These are phyloP conservation scores for Crypturellus tataupa DNA, from an alignment of 2,797 vertebrate genomes.

Conservation along the genomic window DNA sequence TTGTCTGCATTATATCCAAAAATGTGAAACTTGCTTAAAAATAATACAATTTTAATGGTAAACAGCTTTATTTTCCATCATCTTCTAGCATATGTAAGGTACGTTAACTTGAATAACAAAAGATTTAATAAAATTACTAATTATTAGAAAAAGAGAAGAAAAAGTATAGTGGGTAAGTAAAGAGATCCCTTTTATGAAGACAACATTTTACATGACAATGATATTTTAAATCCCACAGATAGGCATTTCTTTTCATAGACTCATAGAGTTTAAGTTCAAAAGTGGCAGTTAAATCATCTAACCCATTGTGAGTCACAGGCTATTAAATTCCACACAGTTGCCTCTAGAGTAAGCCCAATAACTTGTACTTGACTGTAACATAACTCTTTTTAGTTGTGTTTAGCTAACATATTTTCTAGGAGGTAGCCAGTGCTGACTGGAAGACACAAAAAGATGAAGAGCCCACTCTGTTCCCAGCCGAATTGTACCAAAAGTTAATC, in stretches of 20 bases:
- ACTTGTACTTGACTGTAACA: neutral
- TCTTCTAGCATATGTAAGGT: neutral
- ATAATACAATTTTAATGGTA: neutral
- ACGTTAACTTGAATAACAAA: neutral
- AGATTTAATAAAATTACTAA: neutral
- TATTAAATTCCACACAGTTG: neutral
- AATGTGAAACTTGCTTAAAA: neutral
- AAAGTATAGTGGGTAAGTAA: neutral
- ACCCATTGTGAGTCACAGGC: neutral
- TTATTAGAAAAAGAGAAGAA: neutral
- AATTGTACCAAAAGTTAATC: neutral
- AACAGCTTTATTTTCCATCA: neutral
- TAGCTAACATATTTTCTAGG: neutral
- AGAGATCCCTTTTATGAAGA: neutral
- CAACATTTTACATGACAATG: neutral
- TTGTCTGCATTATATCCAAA: neutral
- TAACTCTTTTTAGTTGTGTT: neutral
- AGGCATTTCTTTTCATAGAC: neutral
- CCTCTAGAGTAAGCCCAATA: neutral
- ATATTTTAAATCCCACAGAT: neutral
- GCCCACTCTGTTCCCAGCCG: neutral
- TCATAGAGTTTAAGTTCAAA: neutral
- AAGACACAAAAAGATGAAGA: neutral
- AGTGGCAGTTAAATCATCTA: neutral
- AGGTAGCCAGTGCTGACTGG: neutral